Conservation (phyloP, 2,113 vertebrate genomes). For the Hippocampus abdominalis region DNA sequence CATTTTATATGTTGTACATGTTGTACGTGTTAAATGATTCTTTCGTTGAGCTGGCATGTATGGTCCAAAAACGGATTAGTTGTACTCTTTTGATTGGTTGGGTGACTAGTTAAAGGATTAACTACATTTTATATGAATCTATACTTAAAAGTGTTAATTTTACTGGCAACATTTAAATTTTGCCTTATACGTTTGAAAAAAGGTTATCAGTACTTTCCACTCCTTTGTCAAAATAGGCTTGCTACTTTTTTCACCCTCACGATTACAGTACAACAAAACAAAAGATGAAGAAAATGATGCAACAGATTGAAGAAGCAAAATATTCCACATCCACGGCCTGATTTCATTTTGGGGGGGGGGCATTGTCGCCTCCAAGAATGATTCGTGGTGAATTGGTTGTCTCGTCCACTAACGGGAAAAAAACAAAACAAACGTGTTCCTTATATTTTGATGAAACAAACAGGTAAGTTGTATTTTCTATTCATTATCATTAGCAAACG, state of each 20-base stretch:
- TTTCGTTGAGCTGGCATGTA: neutral
- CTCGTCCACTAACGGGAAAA: too few relatives aligned
- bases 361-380: neutral
- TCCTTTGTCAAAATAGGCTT: neutral
- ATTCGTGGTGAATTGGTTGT: too few relatives aligned
- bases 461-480: too few relatives aligned
- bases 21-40: too few relatives aligned
- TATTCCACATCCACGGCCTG: neutral
- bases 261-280: neutral
- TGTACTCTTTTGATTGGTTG: too few relatives aligned
- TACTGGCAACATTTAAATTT: too few relatives aligned
- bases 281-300: neutral
- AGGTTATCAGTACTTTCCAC: neutral
- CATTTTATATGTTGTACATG: neutral
- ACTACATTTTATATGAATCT: too few relatives aligned
- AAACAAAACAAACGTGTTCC: too few relatives aligned
- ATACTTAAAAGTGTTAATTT: too few relatives aligned
- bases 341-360: fast-evolving
- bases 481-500: too few relatives aligned
- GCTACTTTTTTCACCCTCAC: neutral
- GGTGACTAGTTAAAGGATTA: too few relatives aligned
- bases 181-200: neutral
- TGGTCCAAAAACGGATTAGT: neutral
- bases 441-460: too few relatives aligned
- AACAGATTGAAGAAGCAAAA: neutral